Conservation (phyloP, 1,140 invertebrate species). For the Streblospio benedicti region DNA sequence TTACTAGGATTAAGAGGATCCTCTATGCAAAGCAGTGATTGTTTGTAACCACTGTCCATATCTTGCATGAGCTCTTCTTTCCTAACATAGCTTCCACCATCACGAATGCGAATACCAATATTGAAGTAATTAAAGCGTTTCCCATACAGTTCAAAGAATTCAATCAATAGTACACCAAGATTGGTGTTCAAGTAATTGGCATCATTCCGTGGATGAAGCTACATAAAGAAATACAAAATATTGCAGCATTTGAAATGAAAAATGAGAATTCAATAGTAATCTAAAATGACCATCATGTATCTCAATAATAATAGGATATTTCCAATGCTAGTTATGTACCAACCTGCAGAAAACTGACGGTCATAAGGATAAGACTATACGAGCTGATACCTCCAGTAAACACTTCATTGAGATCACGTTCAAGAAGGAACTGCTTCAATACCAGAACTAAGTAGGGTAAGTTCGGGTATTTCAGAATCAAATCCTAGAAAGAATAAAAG, state of each 20-base stretch:
- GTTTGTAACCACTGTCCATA: slow-evolving; percentile 85
- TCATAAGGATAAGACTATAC: slow-evolving; percentile 96
- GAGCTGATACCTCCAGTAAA: slow-evolving; percentile 98
- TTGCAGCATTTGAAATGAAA: no score
- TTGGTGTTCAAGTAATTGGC: slow-evolving; percentile 56
- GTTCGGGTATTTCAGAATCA: slow-evolving; percentile 61
- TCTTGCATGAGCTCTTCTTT: slow-evolving; percentile 87
- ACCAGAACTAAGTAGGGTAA: slow-evolving; percentile 89
- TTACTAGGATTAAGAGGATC: slow-evolving; percentile 83
- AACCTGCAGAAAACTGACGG: slow-evolving; percentile 94
- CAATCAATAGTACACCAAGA: slow-evolving; percentile 86
- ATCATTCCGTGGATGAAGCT: slow-evolving; percentile 65
- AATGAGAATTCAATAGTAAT: neutral
- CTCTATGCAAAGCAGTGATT: slow-evolving; percentile 90
- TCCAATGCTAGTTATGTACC: slow-evolving; percentile 37
- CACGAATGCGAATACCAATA: slow-evolving; percentile 86
- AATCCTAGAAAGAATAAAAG: slow-evolving; percentile 41
- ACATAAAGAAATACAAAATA: slow-evolving; percentile 36
- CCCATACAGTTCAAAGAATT: slow-evolving; percentile 97
- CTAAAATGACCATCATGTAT: neutral
- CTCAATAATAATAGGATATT: neutral
- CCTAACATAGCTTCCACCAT: slow-evolving; percentile 85
- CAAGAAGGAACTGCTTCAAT: slow-evolving; percentile 92
- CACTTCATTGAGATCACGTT: slow-evolving; percentile 96
- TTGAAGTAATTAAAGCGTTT: slow-evolving; percentile 90